These are phyloP conservation scores for Drosophila emarginata DNA, from an alignment of 2,888 invertebrate genomes.

Conservation along the genomic window DNA sequence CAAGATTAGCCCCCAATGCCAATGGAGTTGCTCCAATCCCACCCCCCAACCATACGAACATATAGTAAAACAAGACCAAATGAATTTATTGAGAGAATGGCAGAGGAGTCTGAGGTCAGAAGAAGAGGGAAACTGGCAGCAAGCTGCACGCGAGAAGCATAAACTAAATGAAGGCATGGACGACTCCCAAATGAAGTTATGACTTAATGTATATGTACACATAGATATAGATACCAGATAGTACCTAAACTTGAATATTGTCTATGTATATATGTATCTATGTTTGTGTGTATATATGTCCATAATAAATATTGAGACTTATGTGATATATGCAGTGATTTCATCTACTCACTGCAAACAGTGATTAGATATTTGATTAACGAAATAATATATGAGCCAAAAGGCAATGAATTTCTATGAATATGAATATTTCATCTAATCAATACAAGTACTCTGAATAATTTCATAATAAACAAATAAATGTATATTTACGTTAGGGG, in stretches of 20 bases:
- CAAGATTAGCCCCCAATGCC: slow-evolving; percentile 65
- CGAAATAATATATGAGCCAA: slow-evolving; percentile 1
- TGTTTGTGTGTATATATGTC: neutral
- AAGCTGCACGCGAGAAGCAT: slow-evolving; percentile 47
- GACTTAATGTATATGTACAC: slow-evolving; percentile 66
- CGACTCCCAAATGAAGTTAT: slow-evolving; percentile 62
- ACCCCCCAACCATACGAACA: slow-evolving; percentile 5
- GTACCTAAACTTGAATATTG: neutral
- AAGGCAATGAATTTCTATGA: neutral
- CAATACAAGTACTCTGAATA: neutral
- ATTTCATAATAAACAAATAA: neutral
- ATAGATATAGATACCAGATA: slow-evolving; percentile 21
- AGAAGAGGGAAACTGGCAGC: neutral
- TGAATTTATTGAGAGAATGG: slow-evolving; percentile 62
- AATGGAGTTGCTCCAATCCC: slow-evolving; percentile 21
- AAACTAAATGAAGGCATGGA: slow-evolving; percentile 60
- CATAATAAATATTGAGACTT: slow-evolving; percentile 4
- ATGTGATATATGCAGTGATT: slow-evolving; percentile 1
- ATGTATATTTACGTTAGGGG: too few relatives aligned
- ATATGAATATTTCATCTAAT: neutral
- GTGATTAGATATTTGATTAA: slow-evolving; percentile 4
- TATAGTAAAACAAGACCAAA: slow-evolving; percentile 45
- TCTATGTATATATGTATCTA: neutral
- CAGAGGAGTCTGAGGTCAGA: neutral
- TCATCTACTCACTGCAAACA: neutral